These are phyloP conservation scores for Echiichthys vipera DNA, from an alignment of 2,797 vertebrate genomes.

Conservation along the genomic window DNA sequence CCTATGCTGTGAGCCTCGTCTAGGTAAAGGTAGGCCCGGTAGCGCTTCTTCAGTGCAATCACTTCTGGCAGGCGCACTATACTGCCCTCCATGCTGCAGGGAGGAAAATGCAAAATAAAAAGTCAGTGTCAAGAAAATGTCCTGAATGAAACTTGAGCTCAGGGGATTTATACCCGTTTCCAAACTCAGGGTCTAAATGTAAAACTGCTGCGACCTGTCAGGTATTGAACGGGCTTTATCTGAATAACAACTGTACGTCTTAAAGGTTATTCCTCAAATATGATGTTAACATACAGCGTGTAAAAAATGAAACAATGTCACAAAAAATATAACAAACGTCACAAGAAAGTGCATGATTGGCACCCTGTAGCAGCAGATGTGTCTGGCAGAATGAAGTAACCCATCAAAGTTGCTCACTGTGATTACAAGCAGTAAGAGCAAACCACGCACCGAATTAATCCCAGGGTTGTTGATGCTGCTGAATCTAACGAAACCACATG, in stretches of 20 bases:
- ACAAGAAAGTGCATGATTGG: background rate
- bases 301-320: too few relatives aligned
- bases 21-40: conserved; percentile 94
- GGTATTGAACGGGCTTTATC: background rate
- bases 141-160: conserved; percentile 63
- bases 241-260: background rate
- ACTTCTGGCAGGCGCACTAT: conserved; percentile 92
- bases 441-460: conserved; percentile 30
- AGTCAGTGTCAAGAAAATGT: conserved; percentile 84
- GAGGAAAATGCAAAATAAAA: conserved; percentile 30
- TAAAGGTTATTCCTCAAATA: background rate
- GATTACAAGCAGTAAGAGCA: conserved; percentile 6
- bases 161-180: background rate
- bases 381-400: background rate
- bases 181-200: background rate
- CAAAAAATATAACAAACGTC: background rate
- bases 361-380: background rate
- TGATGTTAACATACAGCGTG: background rate
- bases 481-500: conserved; percentile 8
- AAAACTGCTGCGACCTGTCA: background rate
- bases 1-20: conserved; percentile 98
- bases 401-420: background rate
- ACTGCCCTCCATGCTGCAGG: conserved; percentile 94
- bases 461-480: conserved; percentile 5
- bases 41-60: conserved; percentile 93